phyloP scores from a whole-genome alignment of 2,113 vertebrate species.

The Myrmecobius fasciatus region DNA sequence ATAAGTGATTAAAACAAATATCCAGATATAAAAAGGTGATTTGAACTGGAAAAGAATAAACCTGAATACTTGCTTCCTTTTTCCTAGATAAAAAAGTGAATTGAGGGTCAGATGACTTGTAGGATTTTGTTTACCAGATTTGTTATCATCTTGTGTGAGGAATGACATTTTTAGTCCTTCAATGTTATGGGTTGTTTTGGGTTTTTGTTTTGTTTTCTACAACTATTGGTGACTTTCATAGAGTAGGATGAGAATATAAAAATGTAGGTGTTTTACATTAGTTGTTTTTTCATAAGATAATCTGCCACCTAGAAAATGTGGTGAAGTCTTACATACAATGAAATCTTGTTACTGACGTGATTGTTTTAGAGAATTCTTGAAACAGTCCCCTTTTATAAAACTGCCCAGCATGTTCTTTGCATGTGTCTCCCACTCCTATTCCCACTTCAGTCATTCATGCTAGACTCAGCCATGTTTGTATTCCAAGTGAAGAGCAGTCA shows the following conservation, averaged over 20 bases:
- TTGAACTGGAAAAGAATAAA: conserved; percentile 28
- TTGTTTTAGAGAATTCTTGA: conserved; percentile 61
- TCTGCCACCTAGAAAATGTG: conserved; percentile 56
- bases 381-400: conserved; percentile 59
- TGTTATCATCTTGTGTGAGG: conserved; percentile 39
- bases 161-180: conserved; percentile 52
- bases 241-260: conserved; percentile 63
- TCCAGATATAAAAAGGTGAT: conserved; percentile 54
- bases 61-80: conserved; percentile 42
- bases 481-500: conserved; percentile 59
- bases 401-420: conserved; percentile 80
- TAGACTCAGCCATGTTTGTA: conserved; percentile 63
- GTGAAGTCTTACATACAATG: conserved; percentile 45
- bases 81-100: not conserved
- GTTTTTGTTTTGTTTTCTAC: conserved; percentile 63
- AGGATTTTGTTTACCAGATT: not conserved
- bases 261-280: conserved; percentile 56
- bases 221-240: conserved; percentile 61
- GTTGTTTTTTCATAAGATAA: conserved; percentile 59
- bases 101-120: not conserved
- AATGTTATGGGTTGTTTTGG: conserved; percentile 47
- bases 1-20: conserved; percentile 55
- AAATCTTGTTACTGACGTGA: conserved; percentile 54
- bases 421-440: conserved; percentile 58
- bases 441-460: conserved; percentile 57